Evolutionary conservation across 2,113 vertebrate genomes (phyloP).

Genomic region (Scophthalmus maximus): DNA sequence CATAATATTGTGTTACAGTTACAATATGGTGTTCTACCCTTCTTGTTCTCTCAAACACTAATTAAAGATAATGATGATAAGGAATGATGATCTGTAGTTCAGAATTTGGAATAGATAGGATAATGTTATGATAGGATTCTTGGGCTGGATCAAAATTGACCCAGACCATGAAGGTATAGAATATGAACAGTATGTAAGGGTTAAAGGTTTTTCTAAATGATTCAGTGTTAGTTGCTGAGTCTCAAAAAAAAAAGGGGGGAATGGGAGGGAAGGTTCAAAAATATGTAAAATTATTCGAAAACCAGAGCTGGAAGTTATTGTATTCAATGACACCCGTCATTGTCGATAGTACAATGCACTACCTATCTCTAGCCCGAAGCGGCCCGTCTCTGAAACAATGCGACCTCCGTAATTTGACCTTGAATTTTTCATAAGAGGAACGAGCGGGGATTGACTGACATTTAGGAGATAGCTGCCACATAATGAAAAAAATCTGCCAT

Average conservation of each 20-base stretch:
- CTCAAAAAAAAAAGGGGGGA: neutral
- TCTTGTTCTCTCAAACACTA: too few relatives aligned
- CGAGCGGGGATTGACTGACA: slow-evolving; percentile 66
- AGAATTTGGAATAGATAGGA: too few relatives aligned
- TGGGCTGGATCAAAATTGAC: too few relatives aligned
- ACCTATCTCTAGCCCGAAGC: slow-evolving; percentile 1
- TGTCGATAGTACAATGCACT: slow-evolving; percentile 20
- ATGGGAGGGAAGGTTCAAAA: neutral
- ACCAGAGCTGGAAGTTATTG: neutral
- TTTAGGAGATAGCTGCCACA: slow-evolving; percentile 57
- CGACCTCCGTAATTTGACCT: slow-evolving; percentile 56
- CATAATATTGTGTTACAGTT: too few relatives aligned
- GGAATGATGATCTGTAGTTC: too few relatives aligned
- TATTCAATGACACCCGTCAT: neutral
- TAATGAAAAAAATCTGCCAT: slow-evolving; percentile 71
- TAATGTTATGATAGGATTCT: too few relatives aligned
- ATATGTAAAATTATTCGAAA: slow-evolving; percentile 17
- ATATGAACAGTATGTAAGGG: too few relatives aligned
- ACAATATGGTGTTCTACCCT: too few relatives aligned
- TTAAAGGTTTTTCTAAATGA: neutral
- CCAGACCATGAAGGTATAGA: too few relatives aligned
- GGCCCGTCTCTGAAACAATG: slow-evolving; percentile 26
- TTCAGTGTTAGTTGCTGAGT: neutral
- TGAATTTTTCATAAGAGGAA: slow-evolving; percentile 62
- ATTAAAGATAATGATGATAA: too few relatives aligned